Conservation (phyloP, 2,888 invertebrate species). For the Caradrina kadenii region DNA sequence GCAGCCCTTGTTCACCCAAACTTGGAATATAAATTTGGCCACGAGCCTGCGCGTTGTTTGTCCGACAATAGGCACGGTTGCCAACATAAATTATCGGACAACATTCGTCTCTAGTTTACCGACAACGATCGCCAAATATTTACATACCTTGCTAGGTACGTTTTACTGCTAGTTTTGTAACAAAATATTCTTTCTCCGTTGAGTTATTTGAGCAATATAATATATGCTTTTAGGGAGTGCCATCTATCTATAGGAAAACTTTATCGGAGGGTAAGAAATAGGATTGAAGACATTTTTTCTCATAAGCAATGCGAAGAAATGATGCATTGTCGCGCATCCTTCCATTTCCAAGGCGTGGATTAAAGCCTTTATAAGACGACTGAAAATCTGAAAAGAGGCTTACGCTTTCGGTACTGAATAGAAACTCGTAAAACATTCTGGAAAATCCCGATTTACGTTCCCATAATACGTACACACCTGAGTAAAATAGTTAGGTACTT, state of each 20-base stretch:
- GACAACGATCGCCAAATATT: slow-evolving; percentile 80
- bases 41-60: slow-evolving; percentile 78
- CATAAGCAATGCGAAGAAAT: slow-evolving; percentile 66
- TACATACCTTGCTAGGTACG: slow-evolving; percentile 70
- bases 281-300: slow-evolving; percentile 54
- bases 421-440: slow-evolving; percentile 78
- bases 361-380: slow-evolving; percentile 78
- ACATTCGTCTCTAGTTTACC: slow-evolving; percentile 80
- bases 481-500: slow-evolving; percentile 52
- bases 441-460: slow-evolving; percentile 72
- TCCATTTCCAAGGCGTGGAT: slow-evolving; percentile 74
- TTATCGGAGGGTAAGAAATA: slow-evolving; percentile 54
- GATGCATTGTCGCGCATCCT: slow-evolving; percentile 75
- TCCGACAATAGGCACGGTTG: slow-evolving; percentile 81
- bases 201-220: slow-evolving; percentile 55
- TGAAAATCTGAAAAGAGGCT: slow-evolving; percentile 82
- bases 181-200: slow-evolving; percentile 59
- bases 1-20: slow-evolving; percentile 75
- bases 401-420: slow-evolving; percentile 77
- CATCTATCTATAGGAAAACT: slow-evolving; percentile 46
- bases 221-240: slow-evolving; percentile 44
- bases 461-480: slow-evolving; percentile 66
- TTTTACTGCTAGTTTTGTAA: slow-evolving; percentile 61
- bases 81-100: slow-evolving; percentile 85
- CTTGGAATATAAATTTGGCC: slow-evolving; percentile 85